phyloP scores from a whole-genome alignment of 2,888 invertebrate genomes.

The Coecobrya sp. region DNA sequence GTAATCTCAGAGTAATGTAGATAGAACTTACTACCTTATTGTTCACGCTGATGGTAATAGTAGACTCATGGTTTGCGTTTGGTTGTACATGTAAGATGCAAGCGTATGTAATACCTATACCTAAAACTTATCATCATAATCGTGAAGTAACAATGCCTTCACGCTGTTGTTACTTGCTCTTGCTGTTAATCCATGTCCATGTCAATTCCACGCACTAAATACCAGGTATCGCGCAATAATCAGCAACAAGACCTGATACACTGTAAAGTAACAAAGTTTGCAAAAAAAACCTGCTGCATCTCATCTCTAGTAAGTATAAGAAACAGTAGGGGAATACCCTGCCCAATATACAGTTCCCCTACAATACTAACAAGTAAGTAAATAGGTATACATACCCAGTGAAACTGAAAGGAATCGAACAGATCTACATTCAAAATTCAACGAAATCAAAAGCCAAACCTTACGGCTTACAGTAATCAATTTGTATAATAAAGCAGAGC shows the following conservation, averaged over 20 bases:
- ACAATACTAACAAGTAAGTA: too few species aligned
- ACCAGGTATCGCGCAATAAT: constrained; percentile 51
- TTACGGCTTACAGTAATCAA: too few species aligned
- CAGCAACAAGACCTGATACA: not conserved
- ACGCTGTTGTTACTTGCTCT: constrained; percentile 26
- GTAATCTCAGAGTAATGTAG: not conserved
- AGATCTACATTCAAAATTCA: not conserved
- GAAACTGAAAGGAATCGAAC: constrained; percentile 53
- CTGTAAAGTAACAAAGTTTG: constrained; percentile 17
- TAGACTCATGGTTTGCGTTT: not conserved
- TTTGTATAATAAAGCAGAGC: constrained; percentile 42
- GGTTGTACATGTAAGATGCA: not conserved
- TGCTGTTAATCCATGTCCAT: constrained; percentile 73
- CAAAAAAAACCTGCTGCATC: constrained; percentile 29
- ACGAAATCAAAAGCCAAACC: constrained; percentile 1
- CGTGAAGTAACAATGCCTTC: constrained; percentile 49
- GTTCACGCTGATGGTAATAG: too few species aligned
- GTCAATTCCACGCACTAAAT: constrained; percentile 81
- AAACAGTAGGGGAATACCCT: not conserved
- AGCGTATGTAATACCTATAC: too few species aligned
- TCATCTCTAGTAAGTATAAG: too few species aligned
- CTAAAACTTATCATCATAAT: constrained; percentile 28
- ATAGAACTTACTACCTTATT: not conserved
- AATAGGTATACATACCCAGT: constrained; percentile 13
- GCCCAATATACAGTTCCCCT: not conserved